Base-by-base conservation (phyloP, 2,888 invertebrate genomes). In the Microchrysa polita region DNA sequence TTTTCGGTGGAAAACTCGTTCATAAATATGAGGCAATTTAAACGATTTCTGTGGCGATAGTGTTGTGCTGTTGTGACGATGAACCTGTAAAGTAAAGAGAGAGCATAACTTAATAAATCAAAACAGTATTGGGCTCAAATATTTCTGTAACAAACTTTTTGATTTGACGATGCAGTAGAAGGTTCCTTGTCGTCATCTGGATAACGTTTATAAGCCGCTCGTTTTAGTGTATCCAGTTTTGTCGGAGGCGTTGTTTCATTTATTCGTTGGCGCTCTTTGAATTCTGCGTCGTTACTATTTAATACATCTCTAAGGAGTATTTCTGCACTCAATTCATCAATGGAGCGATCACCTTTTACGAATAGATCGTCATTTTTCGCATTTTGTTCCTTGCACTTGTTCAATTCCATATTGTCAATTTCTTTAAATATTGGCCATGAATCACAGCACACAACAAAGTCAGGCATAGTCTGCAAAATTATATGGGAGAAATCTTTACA, bases 371-470 rank as follows among this genome's bases (percentile, higher is more conserved):
- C 48, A 2, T 48, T 10, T 48, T 7, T 12, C 27, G 4, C 4
- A 34, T 34, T 34, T 34, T 2, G 4, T 2, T 2, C 27, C 10
- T n/a, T 4, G 4, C 4, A 48, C 1, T 22, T 22, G n/a, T 67
- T 57, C 2, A 63, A 20, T 40, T 69, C 69, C 4, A 73, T 79
- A 23, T 80, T 78, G 76, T 86, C 85, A n/a, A 91, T 81, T 74
- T 87, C 83, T 77, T 86, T 81, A 80, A 93, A 92, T 1, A 88
- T 88, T 5, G 81, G 79, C 20, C 92, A 80, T 0, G 93, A 90
- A 80, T 94, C 94, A 0, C 91, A 87, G 83, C 92, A 93, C 63
- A 88, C 80, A 5, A 91, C 78, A 75, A 87, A 87, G 4, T 85
- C 83, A 0, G 86, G 81, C 23, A 92, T 82, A 16, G 80, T 79